These are phyloP conservation scores for Enchytraeus crypticus DNA, from an alignment of 2,888 invertebrate genomes.

Conservation along the genomic window DNA sequence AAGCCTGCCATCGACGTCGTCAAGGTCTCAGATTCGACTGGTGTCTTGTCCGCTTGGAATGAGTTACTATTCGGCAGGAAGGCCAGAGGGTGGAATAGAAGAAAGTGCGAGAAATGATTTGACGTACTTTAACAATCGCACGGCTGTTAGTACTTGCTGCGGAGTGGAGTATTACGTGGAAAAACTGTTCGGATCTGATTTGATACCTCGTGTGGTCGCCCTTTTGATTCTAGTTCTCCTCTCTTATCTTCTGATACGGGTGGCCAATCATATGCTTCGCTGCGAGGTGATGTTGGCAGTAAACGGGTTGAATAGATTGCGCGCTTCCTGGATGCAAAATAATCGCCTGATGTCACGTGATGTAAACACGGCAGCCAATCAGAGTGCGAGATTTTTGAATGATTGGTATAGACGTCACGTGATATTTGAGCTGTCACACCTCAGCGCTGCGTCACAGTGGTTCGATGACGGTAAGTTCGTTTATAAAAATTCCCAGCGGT, in stretches of 20 bases:
- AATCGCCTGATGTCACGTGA: not conserved
- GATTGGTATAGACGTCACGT: not conserved
- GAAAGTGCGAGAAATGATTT: too few relatives aligned
- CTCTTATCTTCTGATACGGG: not conserved
- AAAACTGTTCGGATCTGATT: not conserved
- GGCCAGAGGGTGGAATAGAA: too few relatives aligned
- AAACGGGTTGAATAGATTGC: not conserved
- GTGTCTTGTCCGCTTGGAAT: not conserved
- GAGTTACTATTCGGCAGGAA: not conserved
- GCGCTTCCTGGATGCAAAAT: not conserved
- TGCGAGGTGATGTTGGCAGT: not conserved
- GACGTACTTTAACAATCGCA: too few relatives aligned
- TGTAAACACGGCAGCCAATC: not conserved
- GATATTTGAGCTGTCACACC: not conserved
- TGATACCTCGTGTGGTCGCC: not conserved
- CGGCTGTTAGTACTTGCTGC: not conserved
- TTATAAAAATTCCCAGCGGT: too few relatives aligned
- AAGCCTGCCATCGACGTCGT: too few relatives aligned
- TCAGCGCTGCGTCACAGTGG: not conserved
- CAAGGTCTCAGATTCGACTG: too few relatives aligned
- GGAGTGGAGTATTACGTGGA: not conserved
- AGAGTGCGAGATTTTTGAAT: not conserved
- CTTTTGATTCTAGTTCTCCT: not conserved
- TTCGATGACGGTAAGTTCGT: not conserved
- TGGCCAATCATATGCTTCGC: not conserved